Evolutionary conservation across 2,113 vertebrate genomes (phyloP).

Genomic region (Marmota monax): DNA sequence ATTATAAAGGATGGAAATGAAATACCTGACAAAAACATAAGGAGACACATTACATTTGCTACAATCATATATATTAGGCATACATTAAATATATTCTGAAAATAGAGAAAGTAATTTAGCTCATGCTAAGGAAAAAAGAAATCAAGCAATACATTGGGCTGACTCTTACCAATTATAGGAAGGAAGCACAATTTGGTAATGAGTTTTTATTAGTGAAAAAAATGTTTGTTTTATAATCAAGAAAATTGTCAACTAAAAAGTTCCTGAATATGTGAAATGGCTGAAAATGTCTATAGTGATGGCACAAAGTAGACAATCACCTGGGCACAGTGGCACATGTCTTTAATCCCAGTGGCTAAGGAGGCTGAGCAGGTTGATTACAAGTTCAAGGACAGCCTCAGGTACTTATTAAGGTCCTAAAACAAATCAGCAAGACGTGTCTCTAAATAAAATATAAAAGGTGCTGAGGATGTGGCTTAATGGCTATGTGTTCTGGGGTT

Average conservation of each 20-base stretch:
- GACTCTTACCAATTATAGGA: background rate
- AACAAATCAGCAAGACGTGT: no score
- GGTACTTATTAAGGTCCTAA: no score
- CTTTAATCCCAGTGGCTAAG: no score
- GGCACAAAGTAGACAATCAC: background rate
- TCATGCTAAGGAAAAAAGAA: slow-evolving; percentile 42
- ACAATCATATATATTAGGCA: background rate
- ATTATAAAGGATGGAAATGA: slow-evolving; percentile 68
- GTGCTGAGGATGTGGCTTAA: no score
- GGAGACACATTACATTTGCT: slow-evolving; percentile 14
- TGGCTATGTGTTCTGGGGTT: no score
- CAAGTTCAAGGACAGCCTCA: no score
- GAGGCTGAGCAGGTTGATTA: no score
- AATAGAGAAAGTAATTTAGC: slow-evolving; percentile 54
- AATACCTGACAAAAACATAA: slow-evolving; percentile 75
- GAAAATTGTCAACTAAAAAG: background rate
- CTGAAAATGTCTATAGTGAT: background rate
- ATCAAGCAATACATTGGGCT: background rate
- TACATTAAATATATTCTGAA: slow-evolving; percentile 49
- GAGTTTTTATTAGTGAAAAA: background rate
- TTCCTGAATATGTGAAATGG: background rate
- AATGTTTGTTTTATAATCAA: background rate
- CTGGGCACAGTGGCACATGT: no score
- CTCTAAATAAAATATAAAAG: no score
- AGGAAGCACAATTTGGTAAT: background rate